Evolutionary conservation across 2,888 invertebrate genomes (phyloP).

Genomic region (Baccha elongata): DNA sequence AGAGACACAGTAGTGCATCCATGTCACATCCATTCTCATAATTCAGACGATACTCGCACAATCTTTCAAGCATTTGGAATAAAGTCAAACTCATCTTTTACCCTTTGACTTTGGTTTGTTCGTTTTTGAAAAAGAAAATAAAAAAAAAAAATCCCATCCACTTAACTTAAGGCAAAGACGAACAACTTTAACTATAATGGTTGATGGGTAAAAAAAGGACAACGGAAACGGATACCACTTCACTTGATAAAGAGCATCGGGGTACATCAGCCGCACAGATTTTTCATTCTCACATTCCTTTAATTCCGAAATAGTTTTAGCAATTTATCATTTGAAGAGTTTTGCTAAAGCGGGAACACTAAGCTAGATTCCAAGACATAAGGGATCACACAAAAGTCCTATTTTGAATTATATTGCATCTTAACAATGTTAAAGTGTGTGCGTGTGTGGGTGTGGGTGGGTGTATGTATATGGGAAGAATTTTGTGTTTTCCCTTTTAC

Average conservation of each 20-base stretch:
- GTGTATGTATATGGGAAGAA: neutral
- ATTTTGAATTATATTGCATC: constrained; percentile 69
- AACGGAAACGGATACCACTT: constrained; percentile 50
- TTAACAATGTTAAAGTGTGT: constrained; percentile 21
- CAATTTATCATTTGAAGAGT: constrained; percentile 67
- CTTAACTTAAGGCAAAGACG: constrained; percentile 15
- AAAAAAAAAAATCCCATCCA: constrained; percentile 42
- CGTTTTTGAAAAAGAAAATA: neutral
- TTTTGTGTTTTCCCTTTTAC: neutral
- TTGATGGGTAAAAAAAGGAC: neutral
- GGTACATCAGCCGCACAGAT: constrained; percentile 66
- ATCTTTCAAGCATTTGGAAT: constrained; percentile 31
- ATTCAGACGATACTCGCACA: constrained; percentile 53
- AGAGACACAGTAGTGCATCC: constrained; percentile 50
- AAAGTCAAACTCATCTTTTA: constrained; percentile 28
- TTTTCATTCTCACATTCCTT: constrained; percentile 72
- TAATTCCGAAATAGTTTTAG: constrained; percentile 70
- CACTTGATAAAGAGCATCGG: constrained; percentile 34
- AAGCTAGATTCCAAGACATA: constrained; percentile 65
- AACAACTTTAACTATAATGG: constrained; percentile 46
- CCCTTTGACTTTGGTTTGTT: neutral
- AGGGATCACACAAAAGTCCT: constrained; percentile 64
- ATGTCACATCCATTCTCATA: constrained; percentile 66
- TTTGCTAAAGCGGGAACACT: constrained; percentile 29
- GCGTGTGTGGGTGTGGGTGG: neutral